Percentiles rank a stretch among this genome's conserved stretches.
These are phyloP conservation scores for Scrobipalpa costella DNA, from an alignment of 2,888 invertebrate species.

Conservation along the genomic window DNA sequence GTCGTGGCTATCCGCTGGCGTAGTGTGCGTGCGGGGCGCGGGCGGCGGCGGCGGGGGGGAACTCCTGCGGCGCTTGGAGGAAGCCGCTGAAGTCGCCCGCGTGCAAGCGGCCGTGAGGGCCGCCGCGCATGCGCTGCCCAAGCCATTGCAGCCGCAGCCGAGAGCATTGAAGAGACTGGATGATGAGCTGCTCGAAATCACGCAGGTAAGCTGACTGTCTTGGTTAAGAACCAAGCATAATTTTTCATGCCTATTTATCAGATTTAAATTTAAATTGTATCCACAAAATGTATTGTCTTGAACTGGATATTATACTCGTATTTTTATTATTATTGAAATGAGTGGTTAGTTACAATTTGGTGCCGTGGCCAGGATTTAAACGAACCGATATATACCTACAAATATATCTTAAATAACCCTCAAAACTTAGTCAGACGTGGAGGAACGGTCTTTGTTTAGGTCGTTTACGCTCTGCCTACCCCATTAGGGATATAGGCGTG, in stretches of 20 bases:
- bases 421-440: too few species aligned
- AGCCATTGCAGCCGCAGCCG: constrained; percentile 82
- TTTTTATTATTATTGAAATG: too few species aligned
- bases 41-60: constrained; percentile 82
- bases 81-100: constrained; percentile 94
- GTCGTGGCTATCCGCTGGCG: constrained; percentile 95
- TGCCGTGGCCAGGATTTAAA: background rate
- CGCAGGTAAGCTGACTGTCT: constrained; percentile 80
- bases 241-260: too few species aligned
- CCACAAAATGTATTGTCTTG: too few species aligned
- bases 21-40: constrained; percentile 97
- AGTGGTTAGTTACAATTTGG: background rate
- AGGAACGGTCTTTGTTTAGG: too few species aligned
- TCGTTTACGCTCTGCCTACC: too few species aligned
- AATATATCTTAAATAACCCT: too few species aligned
- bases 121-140: constrained; percentile 59
- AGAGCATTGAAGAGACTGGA: constrained; percentile 88
- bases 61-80: constrained; percentile 92
- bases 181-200: constrained; percentile 91
- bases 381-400: too few species aligned
- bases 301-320: too few species aligned
- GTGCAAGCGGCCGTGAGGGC: constrained; percentile 87
- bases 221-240: too few species aligned
- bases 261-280: too few species aligned
- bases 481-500: too few species aligned